Evolutionary conservation across 2,113 vertebrate genomes (phyloP).

Genomic region (Psammodynastes pulverulentus): DNA sequence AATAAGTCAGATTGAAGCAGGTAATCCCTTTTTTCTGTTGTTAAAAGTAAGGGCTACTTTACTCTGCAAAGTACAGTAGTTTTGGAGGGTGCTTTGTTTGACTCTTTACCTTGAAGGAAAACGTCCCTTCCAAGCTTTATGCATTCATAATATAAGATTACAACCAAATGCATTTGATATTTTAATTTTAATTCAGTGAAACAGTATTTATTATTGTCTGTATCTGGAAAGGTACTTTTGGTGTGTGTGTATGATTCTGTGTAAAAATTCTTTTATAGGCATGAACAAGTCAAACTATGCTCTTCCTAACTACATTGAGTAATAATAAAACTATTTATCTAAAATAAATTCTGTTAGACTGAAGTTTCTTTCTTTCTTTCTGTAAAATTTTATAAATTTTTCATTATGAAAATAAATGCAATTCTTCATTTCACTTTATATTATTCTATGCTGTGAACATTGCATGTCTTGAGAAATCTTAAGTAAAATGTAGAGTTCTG

Average conservation of each 20-base stretch:
- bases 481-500: neutral
- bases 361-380: neutral
- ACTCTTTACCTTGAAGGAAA: neutral
- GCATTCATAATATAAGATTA: neutral
- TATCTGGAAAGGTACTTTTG: neutral
- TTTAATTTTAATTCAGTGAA: neutral
- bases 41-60: neutral
- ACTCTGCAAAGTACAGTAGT: neutral
- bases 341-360: neutral
- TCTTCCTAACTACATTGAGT: neutral
- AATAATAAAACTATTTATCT: neutral
- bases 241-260: neutral
- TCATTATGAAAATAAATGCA: neutral
- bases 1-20: neutral
- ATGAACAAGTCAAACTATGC: neutral
- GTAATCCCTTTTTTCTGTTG: neutral
- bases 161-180: neutral
- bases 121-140: neutral
- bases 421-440: neutral
- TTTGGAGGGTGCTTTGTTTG: neutral
- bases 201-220: neutral
- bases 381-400: neutral
- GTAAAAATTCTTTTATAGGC: neutral
- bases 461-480: neutral
- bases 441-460: neutral